These are phyloP conservation scores for Meliscaeva auricollis DNA, from an alignment of 2,888 invertebrate genomes.

Conservation along the genomic window DNA sequence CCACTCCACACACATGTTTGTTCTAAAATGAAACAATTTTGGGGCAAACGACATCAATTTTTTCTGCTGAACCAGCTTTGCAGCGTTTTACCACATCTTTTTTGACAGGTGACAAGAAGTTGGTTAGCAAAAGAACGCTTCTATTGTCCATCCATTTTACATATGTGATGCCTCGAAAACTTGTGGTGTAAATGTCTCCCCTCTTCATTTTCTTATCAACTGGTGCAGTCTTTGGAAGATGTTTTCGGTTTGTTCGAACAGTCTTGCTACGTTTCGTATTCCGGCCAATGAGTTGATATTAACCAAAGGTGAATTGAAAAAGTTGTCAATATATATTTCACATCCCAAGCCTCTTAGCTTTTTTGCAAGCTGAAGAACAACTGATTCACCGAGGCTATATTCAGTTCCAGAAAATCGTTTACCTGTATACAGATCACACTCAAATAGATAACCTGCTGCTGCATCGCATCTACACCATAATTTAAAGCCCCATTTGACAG, in stretches of 20 bases:
- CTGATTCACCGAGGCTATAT: neutral
- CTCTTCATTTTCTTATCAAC: neutral
- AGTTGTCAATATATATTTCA: conserved; percentile 10
- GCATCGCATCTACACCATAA: conserved; percentile 71
- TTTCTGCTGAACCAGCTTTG: conserved; percentile 35
- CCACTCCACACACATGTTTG: conserved; percentile 45
- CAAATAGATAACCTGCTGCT: conserved; percentile 44
- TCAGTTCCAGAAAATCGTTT: neutral
- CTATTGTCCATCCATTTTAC: no score
- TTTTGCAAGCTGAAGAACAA: conserved; percentile 3
- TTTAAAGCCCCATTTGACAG: conserved; percentile 76
- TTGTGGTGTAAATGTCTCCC: neutral
- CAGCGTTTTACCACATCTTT: no score
- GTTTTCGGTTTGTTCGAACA: neutral
- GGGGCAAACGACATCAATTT: conserved; percentile 46
- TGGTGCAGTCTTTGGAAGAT: neutral
- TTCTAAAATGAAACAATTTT: conserved; percentile 26
- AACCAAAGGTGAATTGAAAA: conserved; percentile 19
- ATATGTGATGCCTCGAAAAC: no score
- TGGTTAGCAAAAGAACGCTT: no score
- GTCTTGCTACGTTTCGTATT: neutral
- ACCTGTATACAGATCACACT: conserved; percentile 32
- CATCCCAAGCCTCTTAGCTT: conserved; percentile 5
- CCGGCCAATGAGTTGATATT: neutral
- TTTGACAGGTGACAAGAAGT: no score